Conservation (phyloP, 2,888 invertebrate species). For the Dryocosmus kuriphilus region DNA sequence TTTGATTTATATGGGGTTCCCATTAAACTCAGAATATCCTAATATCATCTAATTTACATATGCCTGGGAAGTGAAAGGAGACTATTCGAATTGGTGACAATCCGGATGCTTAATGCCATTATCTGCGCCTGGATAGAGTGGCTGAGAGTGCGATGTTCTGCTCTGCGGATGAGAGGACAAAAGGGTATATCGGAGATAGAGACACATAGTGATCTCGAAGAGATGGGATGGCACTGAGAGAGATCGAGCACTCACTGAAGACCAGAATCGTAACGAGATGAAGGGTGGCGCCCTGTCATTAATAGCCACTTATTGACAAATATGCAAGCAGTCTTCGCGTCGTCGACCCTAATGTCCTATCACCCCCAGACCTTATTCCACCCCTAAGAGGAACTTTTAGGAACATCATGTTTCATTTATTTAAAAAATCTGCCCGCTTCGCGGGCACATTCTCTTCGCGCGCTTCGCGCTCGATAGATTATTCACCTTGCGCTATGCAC, state of each 20-base stretch:
- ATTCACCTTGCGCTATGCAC: too few species aligned
- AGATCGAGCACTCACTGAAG: slow-evolving; percentile 50
- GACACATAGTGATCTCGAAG: slow-evolving; percentile 9
- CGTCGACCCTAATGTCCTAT: slow-evolving; percentile 62
- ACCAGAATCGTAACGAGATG: slow-evolving; percentile 53
- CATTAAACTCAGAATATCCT: neutral
- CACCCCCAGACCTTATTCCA: slow-evolving; percentile 41
- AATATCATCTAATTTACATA: neutral
- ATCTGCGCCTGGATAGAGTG: neutral
- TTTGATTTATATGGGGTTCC: neutral
- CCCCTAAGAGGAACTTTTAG: neutral
- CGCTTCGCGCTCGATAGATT: too few species aligned
- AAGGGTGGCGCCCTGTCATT: slow-evolving; percentile 64
- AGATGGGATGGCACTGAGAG: slow-evolving; percentile 9
- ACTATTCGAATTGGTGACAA: neutral
- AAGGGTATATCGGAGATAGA: neutral
- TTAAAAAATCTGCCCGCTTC: too few species aligned
- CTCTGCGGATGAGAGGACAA: neutral
- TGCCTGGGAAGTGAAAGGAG: neutral
- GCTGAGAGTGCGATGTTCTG: neutral
- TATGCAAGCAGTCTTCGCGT: slow-evolving; percentile 59
- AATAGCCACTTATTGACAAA: slow-evolving; percentile 67
- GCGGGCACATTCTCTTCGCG: too few species aligned
- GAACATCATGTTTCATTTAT: too few species aligned
- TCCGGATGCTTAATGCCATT: neutral